A percentile compares a stretch with the other conserved stretches of the same genome.
phyloP scores from a whole-genome alignment of 2,888 invertebrate species.

The Alsophila aescularia region DNA sequence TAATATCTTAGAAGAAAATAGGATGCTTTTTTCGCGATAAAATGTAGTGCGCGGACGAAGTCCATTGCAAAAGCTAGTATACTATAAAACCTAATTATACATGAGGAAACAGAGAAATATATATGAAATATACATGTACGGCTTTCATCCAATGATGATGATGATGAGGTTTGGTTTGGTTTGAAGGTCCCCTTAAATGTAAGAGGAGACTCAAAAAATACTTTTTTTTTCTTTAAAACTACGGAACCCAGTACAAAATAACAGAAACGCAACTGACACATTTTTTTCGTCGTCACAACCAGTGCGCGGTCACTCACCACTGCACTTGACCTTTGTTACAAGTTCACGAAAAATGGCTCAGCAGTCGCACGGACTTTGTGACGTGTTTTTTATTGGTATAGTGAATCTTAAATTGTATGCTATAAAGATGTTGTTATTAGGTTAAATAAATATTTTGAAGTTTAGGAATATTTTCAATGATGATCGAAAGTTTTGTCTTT shows the following conservation, averaged over 20 bases:
- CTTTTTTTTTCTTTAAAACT: not conserved
- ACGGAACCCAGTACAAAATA: conserved; percentile 1
- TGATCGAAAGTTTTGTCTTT: no score
- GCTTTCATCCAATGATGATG: no score
- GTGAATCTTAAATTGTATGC: conserved; percentile 6
- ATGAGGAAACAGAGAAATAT: no score
- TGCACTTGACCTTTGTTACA: conserved; percentile 48
- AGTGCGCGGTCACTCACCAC: conserved; percentile 48
- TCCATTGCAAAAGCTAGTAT: no score
- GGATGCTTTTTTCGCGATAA: no score
- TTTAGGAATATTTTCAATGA: not conserved
- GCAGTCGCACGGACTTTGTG: conserved; percentile 13
- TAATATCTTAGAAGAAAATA: no score
- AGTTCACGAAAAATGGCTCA: conserved; percentile 35
- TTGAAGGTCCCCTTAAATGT: no score
- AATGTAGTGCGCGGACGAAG: no score
- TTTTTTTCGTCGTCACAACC: conserved; percentile 9
- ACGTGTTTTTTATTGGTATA: conserved; percentile 1
- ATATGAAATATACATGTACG: no score
- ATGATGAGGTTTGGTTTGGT: no score
- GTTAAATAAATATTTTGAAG: conserved; percentile 4
- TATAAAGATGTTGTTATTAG: not conserved
- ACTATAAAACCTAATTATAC: no score
- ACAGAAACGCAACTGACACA: conserved; percentile 1
- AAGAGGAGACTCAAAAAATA: no score